Base-by-base conservation (phyloP, 2,888 invertebrate species). In the Nemotelus nigrinus region DNA sequence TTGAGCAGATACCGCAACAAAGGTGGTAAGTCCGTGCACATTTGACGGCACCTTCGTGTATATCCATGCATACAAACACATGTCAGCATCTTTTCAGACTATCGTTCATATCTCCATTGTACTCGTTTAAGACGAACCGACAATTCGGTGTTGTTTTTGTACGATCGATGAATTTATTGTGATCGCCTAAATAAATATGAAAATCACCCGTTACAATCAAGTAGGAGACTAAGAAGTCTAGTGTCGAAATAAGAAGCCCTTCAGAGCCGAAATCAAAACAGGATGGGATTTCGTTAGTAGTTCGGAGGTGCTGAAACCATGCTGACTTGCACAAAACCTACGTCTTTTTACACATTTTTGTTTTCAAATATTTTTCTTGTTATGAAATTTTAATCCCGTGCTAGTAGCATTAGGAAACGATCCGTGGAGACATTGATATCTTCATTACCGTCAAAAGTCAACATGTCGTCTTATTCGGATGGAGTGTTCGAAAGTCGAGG, bases 181-280 rank as follows among this genome's bases (percentile, higher is more conserved):
- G 74, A 74, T 74, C 74, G 74, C 74, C 74, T 74, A 74, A 74
- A 74, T 63, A 74, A 74, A 74, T 48, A 74, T 63, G 48, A 74
- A 74, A 74, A 48, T 74, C 74, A 74, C 74, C 74, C 74, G 74
- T 63, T 74, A 74, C 74, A 74, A 63, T 74, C 74, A 74, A 74
- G 74, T 74, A 74, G 74, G 60, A 60, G 60, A 10, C 60, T 74
- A 74, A 74, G 74, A 74, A 60, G 60, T 74, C 74, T 74, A 74
- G 74, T 60, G 74, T 74, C 63, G 74, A 74, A 60, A 60, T 45
- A 44, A 74, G 74, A 63, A 74, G 74, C 74, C 74, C 74, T 74
- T 74, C 45, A 74, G 48, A 60, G 50, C 63, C 43, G 43, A 74
- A 74, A 74, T 74, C 60, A 74, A 74, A 74, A 74, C 74, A 74